phyloP scores from a whole-genome alignment of 1,140 invertebrate genomes.

The Drosophila repleta region DNA sequence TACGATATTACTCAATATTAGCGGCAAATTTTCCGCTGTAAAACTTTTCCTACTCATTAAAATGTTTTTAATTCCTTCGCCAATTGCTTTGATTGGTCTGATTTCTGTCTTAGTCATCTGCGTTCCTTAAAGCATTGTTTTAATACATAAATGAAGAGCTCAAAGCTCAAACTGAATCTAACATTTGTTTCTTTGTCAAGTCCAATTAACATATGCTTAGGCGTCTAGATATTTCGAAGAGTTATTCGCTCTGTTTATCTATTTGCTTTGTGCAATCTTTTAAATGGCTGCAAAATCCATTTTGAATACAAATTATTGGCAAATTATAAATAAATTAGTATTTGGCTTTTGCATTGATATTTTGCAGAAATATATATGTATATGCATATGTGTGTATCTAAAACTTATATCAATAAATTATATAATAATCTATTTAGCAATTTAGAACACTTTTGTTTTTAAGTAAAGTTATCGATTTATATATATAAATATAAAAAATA shows the following conservation, averaged over 20 bases:
- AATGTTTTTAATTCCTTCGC: not conserved
- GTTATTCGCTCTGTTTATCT: not conserved
- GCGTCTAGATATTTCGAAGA: not conserved
- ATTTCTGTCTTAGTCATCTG: not conserved
- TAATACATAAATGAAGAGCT: not conserved
- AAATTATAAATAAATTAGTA: not conserved
- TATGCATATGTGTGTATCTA: too few relatives aligned
- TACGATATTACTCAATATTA: not conserved
- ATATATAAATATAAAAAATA: too few relatives aligned
- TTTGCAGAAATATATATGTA: not conserved
- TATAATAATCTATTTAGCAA: too few relatives aligned
- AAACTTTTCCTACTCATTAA: constrained; percentile 13
- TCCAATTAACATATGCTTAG: not conserved
- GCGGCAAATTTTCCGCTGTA: constrained; percentile 5
- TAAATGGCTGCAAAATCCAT: not conserved
- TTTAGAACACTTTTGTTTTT: too few relatives aligned
- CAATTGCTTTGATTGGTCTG: too few relatives aligned
- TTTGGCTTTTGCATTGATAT: not conserved
- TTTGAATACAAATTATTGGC: not conserved
- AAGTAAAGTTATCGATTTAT: too few relatives aligned
- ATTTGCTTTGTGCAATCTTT: not conserved
- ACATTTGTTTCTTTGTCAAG: too few relatives aligned
- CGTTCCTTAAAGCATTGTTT: not conserved
- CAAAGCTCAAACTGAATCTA: not conserved
- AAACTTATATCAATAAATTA: too few relatives aligned